Evolutionary conservation across 2,113 vertebrate species (phyloP).

Genomic region (Tetrax tetrax): DNA sequence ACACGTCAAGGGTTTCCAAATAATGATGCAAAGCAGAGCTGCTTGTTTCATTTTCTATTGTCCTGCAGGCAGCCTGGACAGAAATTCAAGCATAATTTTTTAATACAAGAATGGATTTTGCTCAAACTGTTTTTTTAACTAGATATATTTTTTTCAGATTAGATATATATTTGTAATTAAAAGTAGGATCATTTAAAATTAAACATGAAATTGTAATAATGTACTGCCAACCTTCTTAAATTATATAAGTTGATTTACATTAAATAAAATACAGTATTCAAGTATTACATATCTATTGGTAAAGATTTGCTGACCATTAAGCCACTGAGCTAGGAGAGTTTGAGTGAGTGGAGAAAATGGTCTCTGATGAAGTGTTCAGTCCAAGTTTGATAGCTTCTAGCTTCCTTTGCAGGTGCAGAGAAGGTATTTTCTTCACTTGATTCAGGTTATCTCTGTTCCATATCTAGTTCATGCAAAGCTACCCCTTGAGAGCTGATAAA

Average conservation of each 20-base stretch:
- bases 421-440: slow-evolving; percentile 2
- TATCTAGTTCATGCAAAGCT: neutral
- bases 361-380: neutral
- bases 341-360: neutral
- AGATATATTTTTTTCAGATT: neutral
- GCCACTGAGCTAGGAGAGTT: neutral
- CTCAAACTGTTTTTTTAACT: neutral
- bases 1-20: neutral
- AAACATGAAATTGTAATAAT: neutral
- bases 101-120: neutral
- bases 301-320: neutral
- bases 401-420: neutral
- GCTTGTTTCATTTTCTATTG: neutral
- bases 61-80: neutral
- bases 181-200: neutral
- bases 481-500: slow-evolving; percentile 3
- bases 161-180: neutral
- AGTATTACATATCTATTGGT: neutral
- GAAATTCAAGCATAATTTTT: neutral
- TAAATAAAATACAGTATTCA: neutral
- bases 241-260: neutral
- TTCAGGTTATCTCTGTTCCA: slow-evolving; percentile 8
- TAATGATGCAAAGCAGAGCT: neutral
- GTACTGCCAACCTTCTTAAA: neutral
- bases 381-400: neutral